Evolutionary conservation across 2,797 vertebrate species (phyloP).

Genomic region (Eurystomus glaucurus): DNA sequence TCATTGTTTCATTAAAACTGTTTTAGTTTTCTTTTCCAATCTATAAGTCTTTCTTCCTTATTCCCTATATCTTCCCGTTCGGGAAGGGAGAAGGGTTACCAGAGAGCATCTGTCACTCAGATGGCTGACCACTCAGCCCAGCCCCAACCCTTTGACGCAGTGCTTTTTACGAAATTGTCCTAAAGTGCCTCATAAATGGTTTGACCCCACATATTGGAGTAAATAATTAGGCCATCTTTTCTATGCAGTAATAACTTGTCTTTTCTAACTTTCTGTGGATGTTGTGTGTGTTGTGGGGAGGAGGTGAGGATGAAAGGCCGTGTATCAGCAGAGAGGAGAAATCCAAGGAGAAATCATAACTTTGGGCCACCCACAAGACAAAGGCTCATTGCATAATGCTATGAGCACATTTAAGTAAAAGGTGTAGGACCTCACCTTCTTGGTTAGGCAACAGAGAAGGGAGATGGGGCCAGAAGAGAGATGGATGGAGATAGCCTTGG

Average conservation of each 20-base stretch:
- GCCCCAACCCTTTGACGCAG: background rate
- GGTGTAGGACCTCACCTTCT: background rate
- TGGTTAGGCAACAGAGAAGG: background rate
- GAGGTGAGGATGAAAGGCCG: background rate
- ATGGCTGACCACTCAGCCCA: too few relatives aligned
- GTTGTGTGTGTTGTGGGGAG: background rate
- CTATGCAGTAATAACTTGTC: background rate
- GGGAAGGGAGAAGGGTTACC: background rate
- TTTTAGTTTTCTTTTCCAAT: background rate
- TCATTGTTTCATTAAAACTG: background rate
- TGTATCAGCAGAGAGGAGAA: background rate
- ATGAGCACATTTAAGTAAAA: background rate
- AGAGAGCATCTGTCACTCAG: background rate
- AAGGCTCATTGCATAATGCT: background rate
- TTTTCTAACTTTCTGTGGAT: background rate
- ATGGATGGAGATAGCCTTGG: background rate
- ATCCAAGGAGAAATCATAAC: background rate
- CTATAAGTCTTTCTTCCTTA: background rate
- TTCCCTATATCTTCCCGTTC: background rate
- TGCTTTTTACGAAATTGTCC: background rate
- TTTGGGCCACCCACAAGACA: background rate
- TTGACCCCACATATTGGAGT: fast-evolving
- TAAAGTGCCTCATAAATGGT: background rate
- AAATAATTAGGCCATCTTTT: background rate
- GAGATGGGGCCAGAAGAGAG: background rate